Conservation (phyloP, 2,797 vertebrate species). For the Myotis findleyi region DNA sequence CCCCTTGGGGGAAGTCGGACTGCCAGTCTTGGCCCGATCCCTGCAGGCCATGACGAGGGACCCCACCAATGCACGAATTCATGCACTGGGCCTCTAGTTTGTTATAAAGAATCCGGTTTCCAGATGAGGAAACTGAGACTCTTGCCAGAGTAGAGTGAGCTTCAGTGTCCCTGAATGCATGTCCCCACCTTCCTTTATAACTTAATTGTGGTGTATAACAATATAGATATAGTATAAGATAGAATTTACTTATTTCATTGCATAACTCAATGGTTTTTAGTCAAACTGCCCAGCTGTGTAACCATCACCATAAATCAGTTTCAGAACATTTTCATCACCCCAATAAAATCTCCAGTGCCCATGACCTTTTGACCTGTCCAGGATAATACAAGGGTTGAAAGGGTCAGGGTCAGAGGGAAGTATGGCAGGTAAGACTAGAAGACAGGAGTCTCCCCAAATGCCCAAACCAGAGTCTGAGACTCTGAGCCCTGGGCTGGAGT, state of each 20-base stretch:
- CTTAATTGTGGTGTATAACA: background rate
- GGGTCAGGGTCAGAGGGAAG: background rate
- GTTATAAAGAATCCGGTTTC: background rate
- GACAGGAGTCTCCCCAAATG: rapidly evolving
- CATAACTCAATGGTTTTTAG: background rate
- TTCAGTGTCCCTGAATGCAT: background rate
- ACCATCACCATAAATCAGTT: background rate
- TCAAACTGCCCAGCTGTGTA: background rate
- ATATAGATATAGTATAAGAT: background rate
- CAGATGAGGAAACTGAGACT: conserved; percentile 1
- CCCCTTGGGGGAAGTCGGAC: no score
- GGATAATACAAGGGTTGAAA: background rate
- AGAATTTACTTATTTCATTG: background rate
- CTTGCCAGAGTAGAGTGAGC: background rate
- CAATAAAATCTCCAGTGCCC: rapidly evolving
- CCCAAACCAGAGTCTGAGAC: background rate
- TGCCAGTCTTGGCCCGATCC: no score
- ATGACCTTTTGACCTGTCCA: background rate
- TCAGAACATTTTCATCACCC: background rate
- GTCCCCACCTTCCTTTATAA: background rate
- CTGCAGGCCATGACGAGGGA: no score
- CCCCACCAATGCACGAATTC: no score
- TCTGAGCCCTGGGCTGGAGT: no score
- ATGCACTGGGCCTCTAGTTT: no score
- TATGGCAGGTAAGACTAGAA: rapidly evolving